A percentile compares a stretch with the other conserved stretches of the same genome.
phyloP scores from a whole-genome alignment of 2,888 invertebrate genomes.

The Girardia tigrina region DNA sequence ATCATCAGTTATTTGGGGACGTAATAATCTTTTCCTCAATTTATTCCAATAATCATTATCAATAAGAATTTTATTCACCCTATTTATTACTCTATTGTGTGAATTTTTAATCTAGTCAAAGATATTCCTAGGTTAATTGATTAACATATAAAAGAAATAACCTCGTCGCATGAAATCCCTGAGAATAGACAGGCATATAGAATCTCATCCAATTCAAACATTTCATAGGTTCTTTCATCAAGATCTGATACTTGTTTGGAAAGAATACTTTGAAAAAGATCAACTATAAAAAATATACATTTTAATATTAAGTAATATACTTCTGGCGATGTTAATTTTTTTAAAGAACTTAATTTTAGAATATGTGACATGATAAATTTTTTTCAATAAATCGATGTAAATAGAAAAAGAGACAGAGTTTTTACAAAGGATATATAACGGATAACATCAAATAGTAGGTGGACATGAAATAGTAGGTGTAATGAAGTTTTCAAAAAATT shows the following conservation, averaged over 20 bases:
- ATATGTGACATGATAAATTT: too few relatives aligned
- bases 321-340: too few relatives aligned
- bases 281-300: background rate
- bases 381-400: too few relatives aligned
- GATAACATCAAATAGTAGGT: too few relatives aligned
- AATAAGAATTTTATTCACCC: background rate
- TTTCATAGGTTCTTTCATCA: background rate
- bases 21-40: background rate
- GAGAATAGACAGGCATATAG: background rate
- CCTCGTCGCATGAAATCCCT: background rate
- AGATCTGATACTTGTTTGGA: background rate
- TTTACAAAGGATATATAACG: too few relatives aligned
- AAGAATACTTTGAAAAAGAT: background rate
- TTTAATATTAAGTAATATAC: too few relatives aligned
- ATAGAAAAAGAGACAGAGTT: too few relatives aligned
- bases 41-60: constrained; percentile 3
- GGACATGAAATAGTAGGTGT: too few relatives aligned
- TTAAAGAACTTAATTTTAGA: too few relatives aligned
- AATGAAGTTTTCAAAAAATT: too few relatives aligned
- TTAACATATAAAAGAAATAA: background rate
- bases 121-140: background rate
- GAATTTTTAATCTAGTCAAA: background rate
- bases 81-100: background rate
- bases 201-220: background rate
- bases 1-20: background rate